These are phyloP conservation scores for Drosophila meridionalis DNA, from an alignment of 2,888 invertebrate genomes.

Conservation along the genomic window DNA sequence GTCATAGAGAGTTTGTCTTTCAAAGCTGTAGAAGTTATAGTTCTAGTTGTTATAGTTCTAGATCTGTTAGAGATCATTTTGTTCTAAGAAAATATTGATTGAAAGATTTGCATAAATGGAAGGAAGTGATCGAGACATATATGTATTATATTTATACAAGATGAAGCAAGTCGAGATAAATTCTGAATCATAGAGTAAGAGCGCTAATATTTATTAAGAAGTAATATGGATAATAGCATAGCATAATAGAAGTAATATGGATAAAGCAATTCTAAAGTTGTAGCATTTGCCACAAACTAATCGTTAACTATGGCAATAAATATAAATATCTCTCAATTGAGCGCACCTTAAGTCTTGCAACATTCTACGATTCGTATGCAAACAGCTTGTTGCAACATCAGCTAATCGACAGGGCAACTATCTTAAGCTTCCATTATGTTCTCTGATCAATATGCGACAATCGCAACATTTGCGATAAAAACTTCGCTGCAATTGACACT, in stretches of 20 bases:
- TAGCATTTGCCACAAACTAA: not conserved
- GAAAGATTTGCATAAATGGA: not conserved
- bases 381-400: conserved; percentile 38
- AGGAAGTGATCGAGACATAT: too few relatives aligned
- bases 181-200: not conserved
- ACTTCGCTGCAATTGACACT: conserved; percentile 34
- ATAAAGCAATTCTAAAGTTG: too few relatives aligned
- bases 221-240: too few relatives aligned
- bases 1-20: not conserved
- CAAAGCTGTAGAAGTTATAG: not conserved
- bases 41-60: not conserved
- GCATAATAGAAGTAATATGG: too few relatives aligned
- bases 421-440: conserved; percentile 27
- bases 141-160: not conserved
- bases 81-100: not conserved
- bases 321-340: not conserved
- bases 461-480: conserved; percentile 6
- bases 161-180: not conserved
- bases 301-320: not conserved
- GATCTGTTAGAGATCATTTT: not conserved
- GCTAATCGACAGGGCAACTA: conserved; percentile 25
- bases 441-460: conserved; percentile 25
- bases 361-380: conserved; percentile 3
- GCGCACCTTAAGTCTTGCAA: not conserved
- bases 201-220: too few relatives aligned